Conservation (phyloP, 2,888 invertebrate species). For the Auanema freiburgensis region DNA sequence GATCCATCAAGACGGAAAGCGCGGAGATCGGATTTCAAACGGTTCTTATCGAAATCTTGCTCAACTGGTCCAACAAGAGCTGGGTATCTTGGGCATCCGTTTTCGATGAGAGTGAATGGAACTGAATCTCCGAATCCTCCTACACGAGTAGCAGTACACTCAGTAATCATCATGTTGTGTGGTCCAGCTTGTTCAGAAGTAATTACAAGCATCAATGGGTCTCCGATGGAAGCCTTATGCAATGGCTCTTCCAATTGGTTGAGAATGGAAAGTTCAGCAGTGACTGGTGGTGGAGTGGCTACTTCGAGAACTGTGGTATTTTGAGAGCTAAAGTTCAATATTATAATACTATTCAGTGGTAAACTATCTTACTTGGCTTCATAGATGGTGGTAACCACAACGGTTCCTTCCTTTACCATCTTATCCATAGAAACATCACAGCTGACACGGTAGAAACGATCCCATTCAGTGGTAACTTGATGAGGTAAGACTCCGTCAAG, state of each 20-base stretch:
- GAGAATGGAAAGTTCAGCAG: slow-evolving; percentile 61
- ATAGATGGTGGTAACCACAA: slow-evolving; percentile 64
- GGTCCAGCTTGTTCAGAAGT: slow-evolving; percentile 64
- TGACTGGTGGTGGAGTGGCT: slow-evolving; percentile 64
- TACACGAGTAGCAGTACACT: slow-evolving; percentile 63
- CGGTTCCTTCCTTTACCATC: slow-evolving; percentile 64
- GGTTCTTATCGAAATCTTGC: slow-evolving; percentile 64
- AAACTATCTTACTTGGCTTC: slow-evolving; percentile 53
- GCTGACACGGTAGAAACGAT: slow-evolving; percentile 64
- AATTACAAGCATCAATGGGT: slow-evolving; percentile 59
- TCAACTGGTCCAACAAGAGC: slow-evolving; percentile 64
- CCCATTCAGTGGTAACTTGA: slow-evolving; percentile 65
- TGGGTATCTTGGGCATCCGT: slow-evolving; percentile 64
- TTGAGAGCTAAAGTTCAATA: slow-evolving; percentile 27
- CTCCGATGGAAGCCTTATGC: slow-evolving; percentile 62
- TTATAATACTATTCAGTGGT: neutral
- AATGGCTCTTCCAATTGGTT: slow-evolving; percentile 59
- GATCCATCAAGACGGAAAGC: slow-evolving; percentile 65
- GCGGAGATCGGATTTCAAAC: slow-evolving; percentile 62
- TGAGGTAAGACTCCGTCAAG: slow-evolving; percentile 64
- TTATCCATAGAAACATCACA: slow-evolving; percentile 64
- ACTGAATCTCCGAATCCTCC: slow-evolving; percentile 63
- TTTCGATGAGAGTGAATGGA: slow-evolving; percentile 64
- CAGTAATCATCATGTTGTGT: slow-evolving; percentile 65
- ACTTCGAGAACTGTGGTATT: slow-evolving; percentile 61